These are phyloP conservation scores for Poecilia gillii DNA, from an alignment of 2,797 vertebrate species.

Conservation along the genomic window DNA sequence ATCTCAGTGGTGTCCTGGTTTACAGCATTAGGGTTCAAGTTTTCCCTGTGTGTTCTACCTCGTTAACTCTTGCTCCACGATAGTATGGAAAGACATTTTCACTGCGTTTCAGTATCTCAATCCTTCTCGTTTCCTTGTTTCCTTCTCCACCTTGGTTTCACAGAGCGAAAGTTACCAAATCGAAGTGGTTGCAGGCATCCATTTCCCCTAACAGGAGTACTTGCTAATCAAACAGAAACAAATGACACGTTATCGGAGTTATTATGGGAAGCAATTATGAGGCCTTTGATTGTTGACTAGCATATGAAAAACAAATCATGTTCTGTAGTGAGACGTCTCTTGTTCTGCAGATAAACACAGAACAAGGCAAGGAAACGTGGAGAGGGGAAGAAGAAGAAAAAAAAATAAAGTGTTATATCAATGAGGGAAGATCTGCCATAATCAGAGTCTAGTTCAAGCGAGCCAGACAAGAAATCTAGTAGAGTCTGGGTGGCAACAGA, in stretches of 20 bases:
- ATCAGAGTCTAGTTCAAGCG: slow-evolving; percentile 56
- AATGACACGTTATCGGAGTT: slow-evolving; percentile 31
- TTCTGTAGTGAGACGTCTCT: slow-evolving; percentile 34
- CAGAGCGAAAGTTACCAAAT: slow-evolving; percentile 40
- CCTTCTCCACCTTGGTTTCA: slow-evolving; percentile 61
- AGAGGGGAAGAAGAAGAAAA: slow-evolving; percentile 12
- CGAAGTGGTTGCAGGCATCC: slow-evolving; percentile 21
- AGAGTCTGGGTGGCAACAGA: slow-evolving; percentile 72
- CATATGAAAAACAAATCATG: slow-evolving; percentile 40
- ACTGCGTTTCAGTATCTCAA: slow-evolving; percentile 31
- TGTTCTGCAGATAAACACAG: slow-evolving; percentile 52
- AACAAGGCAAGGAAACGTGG: slow-evolving; percentile 25
- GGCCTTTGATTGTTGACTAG: slow-evolving; percentile 46
- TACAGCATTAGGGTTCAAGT: slow-evolving; percentile 56
- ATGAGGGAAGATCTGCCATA: slow-evolving; percentile 42
- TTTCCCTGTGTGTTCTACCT: slow-evolving; percentile 63
- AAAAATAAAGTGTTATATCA: slow-evolving; percentile 34
- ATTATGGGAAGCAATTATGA: slow-evolving; percentile 38
- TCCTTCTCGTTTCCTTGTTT: slow-evolving; percentile 20
- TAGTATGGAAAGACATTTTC: slow-evolving; percentile 66
- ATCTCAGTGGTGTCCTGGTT: slow-evolving; percentile 67
- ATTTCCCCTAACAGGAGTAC: slow-evolving; percentile 27
- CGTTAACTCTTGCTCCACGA: slow-evolving; percentile 74
- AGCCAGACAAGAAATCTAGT: slow-evolving; percentile 51
- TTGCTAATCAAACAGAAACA: slow-evolving; percentile 30